Percentiles rank a stretch among this genome's conserved stretches.
phyloP scores from a whole-genome alignment of 2,888 invertebrate species.

The Drosophila sordidula region DNA sequence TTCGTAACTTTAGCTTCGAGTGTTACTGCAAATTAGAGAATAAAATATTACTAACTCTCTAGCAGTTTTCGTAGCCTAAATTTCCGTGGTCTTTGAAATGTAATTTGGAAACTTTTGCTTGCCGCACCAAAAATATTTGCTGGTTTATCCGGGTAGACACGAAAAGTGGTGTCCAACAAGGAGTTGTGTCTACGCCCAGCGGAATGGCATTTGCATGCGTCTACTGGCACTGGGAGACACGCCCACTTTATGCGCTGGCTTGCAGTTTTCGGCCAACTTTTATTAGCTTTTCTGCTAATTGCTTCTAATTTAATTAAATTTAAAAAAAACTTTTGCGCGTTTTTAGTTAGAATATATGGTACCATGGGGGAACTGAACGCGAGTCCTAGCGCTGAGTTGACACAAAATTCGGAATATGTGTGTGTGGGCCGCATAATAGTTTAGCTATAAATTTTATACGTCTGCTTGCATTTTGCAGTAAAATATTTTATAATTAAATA shows the following conservation, averaged over 20 bases:
- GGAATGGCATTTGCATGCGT: slow-evolving; percentile 1
- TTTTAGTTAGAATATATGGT: slow-evolving; percentile 72
- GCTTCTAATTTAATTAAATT: slow-evolving; percentile 80
- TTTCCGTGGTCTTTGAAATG: slow-evolving; percentile 38
- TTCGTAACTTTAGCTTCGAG: neutral
- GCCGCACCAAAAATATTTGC: slow-evolving; percentile 54
- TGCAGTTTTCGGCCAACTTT: slow-evolving; percentile 72
- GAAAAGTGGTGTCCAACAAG: slow-evolving; percentile 27
- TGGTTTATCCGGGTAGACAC: slow-evolving; percentile 34
- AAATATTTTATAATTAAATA: slow-evolving; percentile 80
- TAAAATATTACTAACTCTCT: slow-evolving; percentile 24
- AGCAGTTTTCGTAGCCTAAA: slow-evolving; percentile 7
- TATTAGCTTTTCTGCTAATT: slow-evolving; percentile 79
- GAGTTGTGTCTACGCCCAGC: slow-evolving; percentile 26
- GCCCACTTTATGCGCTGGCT: slow-evolving; percentile 47
- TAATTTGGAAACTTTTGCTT: slow-evolving; percentile 54
- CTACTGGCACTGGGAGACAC: slow-evolving; percentile 1
- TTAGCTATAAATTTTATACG: slow-evolving; percentile 73
- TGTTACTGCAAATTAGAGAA: slow-evolving; percentile 19
- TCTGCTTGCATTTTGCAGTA: slow-evolving; percentile 70
- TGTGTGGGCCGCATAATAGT: slow-evolving; percentile 63
- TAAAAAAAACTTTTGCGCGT: slow-evolving; percentile 68
- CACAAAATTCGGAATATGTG: slow-evolving; percentile 31
- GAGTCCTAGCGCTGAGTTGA: slow-evolving; percentile 55
- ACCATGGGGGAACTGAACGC: slow-evolving; percentile 18